Percentiles rank a stretch among this genome's conserved stretches.
phyloP scores from a whole-genome alignment of 53 echinoderm and acorn worm genomes.

The Stichopus horrens region DNA sequence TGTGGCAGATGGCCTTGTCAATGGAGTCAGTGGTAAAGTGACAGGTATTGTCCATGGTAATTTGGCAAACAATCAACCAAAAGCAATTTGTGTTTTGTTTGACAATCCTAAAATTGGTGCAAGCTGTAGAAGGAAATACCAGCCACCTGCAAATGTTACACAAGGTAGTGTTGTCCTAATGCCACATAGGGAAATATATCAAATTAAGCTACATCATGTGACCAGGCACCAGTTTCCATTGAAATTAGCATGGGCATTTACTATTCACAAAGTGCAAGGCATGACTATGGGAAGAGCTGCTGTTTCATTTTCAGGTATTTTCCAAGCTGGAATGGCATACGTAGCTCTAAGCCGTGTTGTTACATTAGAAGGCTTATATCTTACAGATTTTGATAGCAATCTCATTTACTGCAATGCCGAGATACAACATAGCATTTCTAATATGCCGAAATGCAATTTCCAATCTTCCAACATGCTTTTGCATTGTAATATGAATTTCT shows the following conservation, averaged over 20 bases:
- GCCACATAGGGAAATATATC: conserved; percentile 41
- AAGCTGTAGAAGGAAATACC: conserved; percentile 20
- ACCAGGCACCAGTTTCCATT: conserved; percentile 42
- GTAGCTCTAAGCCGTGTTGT: conserved; percentile 27
- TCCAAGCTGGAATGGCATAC: conserved; percentile 35
- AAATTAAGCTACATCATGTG: background rate
- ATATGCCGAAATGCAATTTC: background rate
- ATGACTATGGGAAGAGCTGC: conserved; percentile 26
- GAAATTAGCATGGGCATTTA: conserved; percentile 51
- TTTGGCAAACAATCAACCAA: conserved; percentile 36
- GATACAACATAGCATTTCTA: background rate
- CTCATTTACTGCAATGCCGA: conserved; percentile 25
- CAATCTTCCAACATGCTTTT: background rate
- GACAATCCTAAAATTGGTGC: conserved; percentile 43
- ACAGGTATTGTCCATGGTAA: background rate
- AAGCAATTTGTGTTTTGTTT: conserved; percentile 42
- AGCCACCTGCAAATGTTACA: conserved; percentile 21
- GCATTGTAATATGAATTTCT: conserved; percentile 16
- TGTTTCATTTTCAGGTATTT: conserved; percentile 30
- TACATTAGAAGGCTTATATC: conserved; percentile 5
- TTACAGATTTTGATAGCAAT: background rate
- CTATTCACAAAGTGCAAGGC: conserved; percentile 40
- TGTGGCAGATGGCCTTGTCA: conserved; percentile 48
- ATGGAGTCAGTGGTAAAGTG: conserved; percentile 38
- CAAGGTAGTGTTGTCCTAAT: conserved; percentile 15